Base-by-base conservation (phyloP, 2,797 vertebrate genomes). In the Gobionotothen gibberifrons region DNA sequence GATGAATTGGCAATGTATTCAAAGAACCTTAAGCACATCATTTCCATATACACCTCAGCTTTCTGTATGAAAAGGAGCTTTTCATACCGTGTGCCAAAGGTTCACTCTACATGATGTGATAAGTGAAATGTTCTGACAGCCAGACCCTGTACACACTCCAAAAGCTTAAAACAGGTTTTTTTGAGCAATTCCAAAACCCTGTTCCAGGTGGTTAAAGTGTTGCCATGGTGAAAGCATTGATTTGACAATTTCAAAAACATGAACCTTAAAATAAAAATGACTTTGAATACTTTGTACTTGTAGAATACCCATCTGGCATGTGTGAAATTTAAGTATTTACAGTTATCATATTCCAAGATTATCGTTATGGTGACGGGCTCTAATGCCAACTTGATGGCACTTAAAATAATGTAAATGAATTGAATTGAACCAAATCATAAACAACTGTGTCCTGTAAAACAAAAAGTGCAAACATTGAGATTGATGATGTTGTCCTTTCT, bases 91-190 rank as follows among this genome's bases (percentile, higher is more conserved):
- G n/a, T 74, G 51, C 53, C 71, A 60, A 71, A 56, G 29, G 70
- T 66, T 83, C 44, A 70, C 61, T 55, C 21, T 55, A 19, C 53
- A 42, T 49, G 60, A 84, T 72, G 71, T 65, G 76, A 69, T 32
- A 58, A 74, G 53, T 26, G 47, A 13, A 65, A 0, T 82, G 69
- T 83, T 84, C 60, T 87, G 84, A 89, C 84, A 85, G 69, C 19
- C 19, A 21, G 70, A 76, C 82, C 67, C 79, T 78, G 48, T 53
- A 48, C 67, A 71, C 42, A 29, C 63, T 68, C 62, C n/a, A 72
- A 74, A 77, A 78, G 40, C 68, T 59, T 39, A 64, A 78, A 72
- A 61, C 61, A 7, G 32, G 22, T 22, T 49, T 67, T 42, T 46
- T 59, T 47, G 51, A 76, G 63, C 62, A 62, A 66, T 76, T 79